Percentiles rank a stretch among this genome's conserved stretches.
Conservation (phyloP, 2,113 vertebrate species). For the Ivindomyrus marchei region DNA sequence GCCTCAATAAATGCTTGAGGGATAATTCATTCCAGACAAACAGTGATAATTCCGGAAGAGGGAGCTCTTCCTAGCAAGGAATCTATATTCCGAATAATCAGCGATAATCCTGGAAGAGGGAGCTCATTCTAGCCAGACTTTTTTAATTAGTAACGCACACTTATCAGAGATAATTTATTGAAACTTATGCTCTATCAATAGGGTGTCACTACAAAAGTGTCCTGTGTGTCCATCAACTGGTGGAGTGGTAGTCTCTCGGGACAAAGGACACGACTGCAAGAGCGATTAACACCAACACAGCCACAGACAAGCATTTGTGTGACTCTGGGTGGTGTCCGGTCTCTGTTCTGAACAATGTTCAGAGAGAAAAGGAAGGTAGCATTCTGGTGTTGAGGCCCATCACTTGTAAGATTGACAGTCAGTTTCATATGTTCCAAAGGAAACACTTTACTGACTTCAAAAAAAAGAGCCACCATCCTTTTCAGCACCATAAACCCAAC, state of each 20-base stretch:
- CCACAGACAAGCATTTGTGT: not conserved
- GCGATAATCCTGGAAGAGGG: not conserved
- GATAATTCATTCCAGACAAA: not conserved
- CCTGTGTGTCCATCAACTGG: not conserved
- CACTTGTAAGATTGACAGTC: not conserved
- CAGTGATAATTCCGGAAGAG: not conserved
- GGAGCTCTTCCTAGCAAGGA: not conserved
- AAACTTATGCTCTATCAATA: not conserved
- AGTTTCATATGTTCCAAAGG: not conserved
- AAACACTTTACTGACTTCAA: constrained; percentile 11
- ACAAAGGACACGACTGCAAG: not conserved
- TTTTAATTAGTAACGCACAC: not conserved
- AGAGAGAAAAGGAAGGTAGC: not conserved
- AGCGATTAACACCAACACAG: not conserved
- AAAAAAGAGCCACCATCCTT: constrained; percentile 19
- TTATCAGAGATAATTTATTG: not conserved
- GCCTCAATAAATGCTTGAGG: not conserved
- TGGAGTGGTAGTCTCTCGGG: not conserved
- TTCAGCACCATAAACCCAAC: constrained; percentile 24
- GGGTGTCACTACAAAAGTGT: not conserved
- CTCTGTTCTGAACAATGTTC: not conserved
- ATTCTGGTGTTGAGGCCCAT: constrained; percentile 32
- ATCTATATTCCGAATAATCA: not conserved
- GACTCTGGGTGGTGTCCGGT: not conserved
- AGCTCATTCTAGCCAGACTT: not conserved